Evolutionary conservation across 2,113 vertebrate species (phyloP).

Genomic region (Indri indri): DNA sequence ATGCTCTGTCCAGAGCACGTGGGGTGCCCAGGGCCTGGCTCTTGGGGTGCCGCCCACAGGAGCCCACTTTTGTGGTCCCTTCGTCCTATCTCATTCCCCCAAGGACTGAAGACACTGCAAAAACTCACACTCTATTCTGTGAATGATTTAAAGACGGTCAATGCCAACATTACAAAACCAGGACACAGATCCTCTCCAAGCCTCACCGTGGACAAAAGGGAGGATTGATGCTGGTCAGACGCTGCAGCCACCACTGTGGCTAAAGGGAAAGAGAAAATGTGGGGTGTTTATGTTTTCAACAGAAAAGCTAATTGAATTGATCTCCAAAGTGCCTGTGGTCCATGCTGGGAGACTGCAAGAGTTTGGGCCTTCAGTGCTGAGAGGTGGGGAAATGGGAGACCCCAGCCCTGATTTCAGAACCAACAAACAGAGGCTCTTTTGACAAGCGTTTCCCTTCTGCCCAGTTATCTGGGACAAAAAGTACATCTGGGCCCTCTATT

Average conservation of each 20-base stretch:
- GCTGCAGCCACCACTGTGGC: fast-evolving
- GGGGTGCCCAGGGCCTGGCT: fast-evolving
- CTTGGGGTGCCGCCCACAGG: fast-evolving
- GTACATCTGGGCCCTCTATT: fast-evolving
- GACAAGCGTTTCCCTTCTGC: fast-evolving
- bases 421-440: fast-evolving
- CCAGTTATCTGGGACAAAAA: neutral
- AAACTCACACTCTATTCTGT: neutral
- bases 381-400: fast-evolving
- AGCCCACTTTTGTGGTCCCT: neutral
- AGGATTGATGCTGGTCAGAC: neutral
- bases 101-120: no score
- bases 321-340: neutral
- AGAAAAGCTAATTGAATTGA: no score
- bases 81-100: neutral
- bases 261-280: neutral
- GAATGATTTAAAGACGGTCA: neutral
- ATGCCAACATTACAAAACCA: fast-evolving
- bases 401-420: neutral
- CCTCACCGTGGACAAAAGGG: no score
- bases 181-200: neutral
- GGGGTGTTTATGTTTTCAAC: neutral
- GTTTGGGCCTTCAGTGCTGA: neutral
- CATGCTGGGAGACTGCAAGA: fast-evolving
- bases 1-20: fast-evolving